These are phyloP conservation scores for Galleria mellonella DNA, from an alignment of 1,140 invertebrate species.

Conservation along the genomic window DNA sequence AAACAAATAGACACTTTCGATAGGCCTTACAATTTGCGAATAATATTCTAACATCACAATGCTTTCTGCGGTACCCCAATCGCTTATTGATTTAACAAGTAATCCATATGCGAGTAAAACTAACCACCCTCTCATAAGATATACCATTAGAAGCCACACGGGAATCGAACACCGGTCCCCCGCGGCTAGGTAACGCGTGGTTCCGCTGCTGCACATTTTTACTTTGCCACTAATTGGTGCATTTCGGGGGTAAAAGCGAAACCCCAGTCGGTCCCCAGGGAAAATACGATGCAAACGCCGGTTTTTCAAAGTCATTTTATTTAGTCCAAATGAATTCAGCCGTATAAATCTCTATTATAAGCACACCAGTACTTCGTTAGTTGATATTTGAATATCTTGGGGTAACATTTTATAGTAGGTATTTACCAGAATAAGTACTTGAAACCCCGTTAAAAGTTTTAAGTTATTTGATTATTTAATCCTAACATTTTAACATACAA, in stretches of 20 bases:
- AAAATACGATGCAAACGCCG: constrained; percentile 30
- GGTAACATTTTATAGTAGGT: too few relatives aligned
- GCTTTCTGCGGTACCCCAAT: constrained; percentile 7
- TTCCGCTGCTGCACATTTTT: constrained; percentile 64
- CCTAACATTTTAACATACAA: too few relatives aligned
- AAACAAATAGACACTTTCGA: too few relatives aligned
- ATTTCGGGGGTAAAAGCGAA: constrained; percentile 46
- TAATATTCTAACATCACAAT: too few relatives aligned
- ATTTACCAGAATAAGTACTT: too few relatives aligned
- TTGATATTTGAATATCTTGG: neutral
- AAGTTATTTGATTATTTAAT: too few relatives aligned
- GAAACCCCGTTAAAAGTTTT: too few relatives aligned
- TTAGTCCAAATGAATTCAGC: constrained; percentile 45
- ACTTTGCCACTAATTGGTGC: constrained; percentile 69
- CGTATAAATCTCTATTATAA: neutral
- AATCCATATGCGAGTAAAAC: constrained; percentile 55
- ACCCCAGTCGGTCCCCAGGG: constrained; percentile 43
- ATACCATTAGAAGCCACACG: constrained; percentile 63
- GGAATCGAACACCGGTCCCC: constrained; percentile 33
- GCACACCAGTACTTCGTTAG: too few relatives aligned
- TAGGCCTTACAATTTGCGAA: too few relatives aligned
- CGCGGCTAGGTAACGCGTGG: constrained; percentile 42
- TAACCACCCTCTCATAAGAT: constrained; percentile 58
- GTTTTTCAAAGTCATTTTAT: constrained; percentile 65
- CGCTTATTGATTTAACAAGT: constrained; percentile 59